Base-by-base conservation (phyloP, 2,113 vertebrate genomes). In the Chaetorhynchus papuensis region DNA sequence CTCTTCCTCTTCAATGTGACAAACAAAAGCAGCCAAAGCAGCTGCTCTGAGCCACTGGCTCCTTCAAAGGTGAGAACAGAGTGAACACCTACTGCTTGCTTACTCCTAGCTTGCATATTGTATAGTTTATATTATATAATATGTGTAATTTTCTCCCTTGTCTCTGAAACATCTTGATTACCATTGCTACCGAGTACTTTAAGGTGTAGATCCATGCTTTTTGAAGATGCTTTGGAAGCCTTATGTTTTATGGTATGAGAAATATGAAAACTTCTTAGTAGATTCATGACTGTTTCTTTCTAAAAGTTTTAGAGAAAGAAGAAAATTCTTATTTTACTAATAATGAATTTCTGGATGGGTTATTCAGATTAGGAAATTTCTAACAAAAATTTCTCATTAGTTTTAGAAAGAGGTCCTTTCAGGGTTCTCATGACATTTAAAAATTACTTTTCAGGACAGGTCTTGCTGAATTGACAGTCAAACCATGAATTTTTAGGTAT, bases 11-110 rank as follows among this genome's bases (percentile, higher is more conserved):
- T 84, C 76, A 71, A 5, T 20, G 37, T 66, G 71, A 89, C 59
- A 78, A 83, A 92, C 61, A 90, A 76, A 96, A 93, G 84, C 78
- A 60, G 78, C 31, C 60, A 77, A 83, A 92, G 56, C 68, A 84
- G 76, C 83, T 97, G 69, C 78, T 87, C 35, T 78, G 53, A 87
- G 49, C 35, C 83, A 44, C 77, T 54, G 60, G 33, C 8, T 83
- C 30, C 59, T 93, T 90, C 56, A 77, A 69, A 83, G 76, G 24
- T 37, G 68, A 70, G 56, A 53, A 61, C 31, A 83, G 31, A 83
- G 47, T 10, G 21, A 96, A 56, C 2, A 2, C 21, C 44, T 75
- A 22, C 35, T 47, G 19, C 42, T 93, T 88, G 19, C 50, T 57
- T 57, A 53, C 16, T 65, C 30, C 21, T 81, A n/a, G 14, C 6